Percentiles rank a stretch among this genome's conserved stretches.
These are phyloP conservation scores for Urocynchramus pylzowi DNA, from an alignment of 2,113 vertebrate genomes.

Conservation along the genomic window DNA sequence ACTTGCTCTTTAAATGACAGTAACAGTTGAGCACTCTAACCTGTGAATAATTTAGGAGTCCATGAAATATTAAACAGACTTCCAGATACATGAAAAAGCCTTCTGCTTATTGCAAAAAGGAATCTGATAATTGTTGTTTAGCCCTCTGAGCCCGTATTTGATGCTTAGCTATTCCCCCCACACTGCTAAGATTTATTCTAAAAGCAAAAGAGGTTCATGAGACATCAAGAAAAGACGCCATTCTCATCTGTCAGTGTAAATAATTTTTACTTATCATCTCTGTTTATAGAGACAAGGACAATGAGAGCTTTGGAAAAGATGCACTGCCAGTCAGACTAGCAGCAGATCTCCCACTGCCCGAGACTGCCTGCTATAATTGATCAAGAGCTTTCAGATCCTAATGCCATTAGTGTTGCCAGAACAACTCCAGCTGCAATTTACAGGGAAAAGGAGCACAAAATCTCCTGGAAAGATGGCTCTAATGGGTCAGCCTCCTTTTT, in stretches of 20 bases:
- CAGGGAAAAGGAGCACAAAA: neutral
- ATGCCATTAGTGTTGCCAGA: neutral
- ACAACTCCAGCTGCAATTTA: neutral
- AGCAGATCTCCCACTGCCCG: neutral
- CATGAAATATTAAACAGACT: slow-evolving; percentile 70
- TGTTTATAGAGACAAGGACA: neutral
- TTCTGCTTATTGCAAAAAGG: slow-evolving; percentile 13
- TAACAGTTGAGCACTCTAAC: slow-evolving; percentile 52
- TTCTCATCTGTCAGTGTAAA: neutral
- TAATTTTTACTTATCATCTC: neutral
- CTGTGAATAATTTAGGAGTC: slow-evolving; percentile 68
- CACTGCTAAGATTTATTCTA: neutral
- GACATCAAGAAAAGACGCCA: neutral
- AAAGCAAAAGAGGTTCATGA: neutral
- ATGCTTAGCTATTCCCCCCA: neutral
- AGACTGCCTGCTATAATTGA: neutral
- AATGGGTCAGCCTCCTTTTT: neutral
- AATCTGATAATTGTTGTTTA: slow-evolving; percentile 20
- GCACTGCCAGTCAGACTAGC: neutral
- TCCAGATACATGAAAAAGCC: slow-evolving; percentile 13
- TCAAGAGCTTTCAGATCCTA: neutral
- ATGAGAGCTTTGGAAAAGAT: neutral
- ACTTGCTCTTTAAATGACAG: slow-evolving; percentile 62
- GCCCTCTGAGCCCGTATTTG: neutral
- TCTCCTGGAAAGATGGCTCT: neutral